Evolutionary conservation across 2,888 invertebrate species (phyloP), one percentile per base, ranked within the genome.

Genomic region (Alloplasta piceator): DNA sequence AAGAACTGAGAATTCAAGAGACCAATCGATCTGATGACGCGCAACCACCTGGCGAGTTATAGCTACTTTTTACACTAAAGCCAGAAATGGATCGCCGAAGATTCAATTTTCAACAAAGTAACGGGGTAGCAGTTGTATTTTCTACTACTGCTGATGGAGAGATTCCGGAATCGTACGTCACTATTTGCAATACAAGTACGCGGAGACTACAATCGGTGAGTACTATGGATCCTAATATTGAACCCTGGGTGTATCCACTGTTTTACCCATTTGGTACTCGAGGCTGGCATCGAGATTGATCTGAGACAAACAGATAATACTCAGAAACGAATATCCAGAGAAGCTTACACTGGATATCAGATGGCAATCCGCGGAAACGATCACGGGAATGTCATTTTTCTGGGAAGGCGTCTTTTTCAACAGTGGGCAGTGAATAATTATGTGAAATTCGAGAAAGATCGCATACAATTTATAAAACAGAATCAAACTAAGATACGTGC

Each of bases 181-280:
- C 71, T 16, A 72, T 83, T 70, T 61, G 81, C 10, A 81, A 85
- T 43, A 79, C 68, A 66, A 72, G 70, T 52, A 79, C 82, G 6
- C 80, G 75, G 78, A 14, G 58, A 36, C 73, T 85, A 67, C 67
- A 80, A 43, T 83, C 26, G 26, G 26, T 26, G 3, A 26, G 26
- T 26, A 26, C 26, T 26, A 26, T 26, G 26, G 26, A 26, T 26
- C 26, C 26, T 26, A 26, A 26, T 26, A 3, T 26, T 26, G 26
- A 26, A 26, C 26, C 26, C 26, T 85, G 80, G 82, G 80, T 83
- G 36, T 84, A 85, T 77, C 82, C 84, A 46, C 64, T 85, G 55
- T 84, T 82, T 79, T 83, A 84, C 70, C 84, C 84, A 6, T 56
- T 76, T 72, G 84, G 84, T 26, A 81, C 83, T 43, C 71, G 63